phyloP scores from a whole-genome alignment of 2,113 vertebrate species.

The Cyrtonyx montezumae region DNA sequence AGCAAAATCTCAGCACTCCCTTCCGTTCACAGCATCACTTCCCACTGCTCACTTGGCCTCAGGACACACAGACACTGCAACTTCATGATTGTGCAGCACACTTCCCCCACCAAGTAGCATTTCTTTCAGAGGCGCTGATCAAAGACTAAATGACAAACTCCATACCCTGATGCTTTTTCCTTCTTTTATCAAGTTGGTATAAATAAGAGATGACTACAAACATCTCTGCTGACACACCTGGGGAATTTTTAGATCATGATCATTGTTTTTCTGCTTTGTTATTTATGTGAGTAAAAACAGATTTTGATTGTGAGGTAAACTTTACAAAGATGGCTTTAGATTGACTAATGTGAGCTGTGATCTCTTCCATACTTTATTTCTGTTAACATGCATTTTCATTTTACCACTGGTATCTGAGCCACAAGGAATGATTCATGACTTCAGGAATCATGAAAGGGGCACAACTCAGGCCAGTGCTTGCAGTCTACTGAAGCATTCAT shows the following conservation, averaged over 20 bases:
- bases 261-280: background rate
- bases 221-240: background rate
- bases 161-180: background rate
- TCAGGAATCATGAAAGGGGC: background rate
- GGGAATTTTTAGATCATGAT: conserved; percentile 34
- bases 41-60: fast-evolving
- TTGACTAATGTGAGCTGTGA: conserved; percentile 30
- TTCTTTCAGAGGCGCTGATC: background rate
- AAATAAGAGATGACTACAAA: conserved; percentile 61
- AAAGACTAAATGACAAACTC: conserved; percentile 14
- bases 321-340: background rate
- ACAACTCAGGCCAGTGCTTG: background rate
- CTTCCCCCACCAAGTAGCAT: background rate
- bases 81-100: background rate
- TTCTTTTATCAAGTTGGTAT: conserved; percentile 27
- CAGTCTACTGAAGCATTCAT: background rate
- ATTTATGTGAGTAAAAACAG: background rate
- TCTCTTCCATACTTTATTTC: background rate
- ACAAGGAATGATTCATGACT: background rate
- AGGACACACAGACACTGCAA: background rate
- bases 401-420: background rate
- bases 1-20: background rate
- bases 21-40: background rate
- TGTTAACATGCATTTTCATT: background rate
- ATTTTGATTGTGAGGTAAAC: background rate